Evolutionary conservation across 2,888 invertebrate genomes (phyloP), one percentile per base, ranked within the genome.

Genomic region (Hirtodrosophila confusa): DNA sequence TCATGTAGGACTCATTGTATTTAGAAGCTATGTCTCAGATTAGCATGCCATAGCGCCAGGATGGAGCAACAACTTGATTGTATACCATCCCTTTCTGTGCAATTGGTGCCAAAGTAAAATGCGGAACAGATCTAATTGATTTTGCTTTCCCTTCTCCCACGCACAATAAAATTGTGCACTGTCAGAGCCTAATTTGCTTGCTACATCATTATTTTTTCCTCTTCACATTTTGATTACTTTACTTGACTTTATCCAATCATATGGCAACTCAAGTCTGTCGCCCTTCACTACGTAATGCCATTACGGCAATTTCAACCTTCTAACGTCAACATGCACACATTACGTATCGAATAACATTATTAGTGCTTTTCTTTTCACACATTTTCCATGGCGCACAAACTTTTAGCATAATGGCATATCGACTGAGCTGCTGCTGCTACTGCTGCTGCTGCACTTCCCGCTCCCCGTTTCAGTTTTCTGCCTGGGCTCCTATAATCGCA

Each of bases 371-470:
- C 47, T 56, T 53, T 54, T 33, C 54, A 43, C 66, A 67, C 73
- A 75, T 49, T 63, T 64, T 70, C 39, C 57, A 53, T 66, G 68
- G 60, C 41, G 53, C 68, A 70, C 68, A 70, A 82, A 78, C 60
- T 73, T 70, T 78, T 68, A 78, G 64, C 82, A 74, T 82, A 79
- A 70, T 76, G 62, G 75, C 72, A 69, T 67, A 83, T 76, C 62
- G 68, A 53, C 51, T 57, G 48, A 49, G 43, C 27, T 31, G 12
- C 31, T 31, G 44, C 43, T 47, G 12, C 31, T 31, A 41, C 43
- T 47, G 41, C 31, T 36, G 12, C 27, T 27, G 41, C 43, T 44
- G 1, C 9, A 12, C 27, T 4, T 8, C 7, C 7, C 8, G 0
- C 31, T 24, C 35, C 23, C 4, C 4, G 23, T 11, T 11, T 4